These are phyloP conservation scores for Chamaetylas fuelleborni DNA, from an alignment of 2,113 vertebrate species.

Conservation along the genomic window DNA sequence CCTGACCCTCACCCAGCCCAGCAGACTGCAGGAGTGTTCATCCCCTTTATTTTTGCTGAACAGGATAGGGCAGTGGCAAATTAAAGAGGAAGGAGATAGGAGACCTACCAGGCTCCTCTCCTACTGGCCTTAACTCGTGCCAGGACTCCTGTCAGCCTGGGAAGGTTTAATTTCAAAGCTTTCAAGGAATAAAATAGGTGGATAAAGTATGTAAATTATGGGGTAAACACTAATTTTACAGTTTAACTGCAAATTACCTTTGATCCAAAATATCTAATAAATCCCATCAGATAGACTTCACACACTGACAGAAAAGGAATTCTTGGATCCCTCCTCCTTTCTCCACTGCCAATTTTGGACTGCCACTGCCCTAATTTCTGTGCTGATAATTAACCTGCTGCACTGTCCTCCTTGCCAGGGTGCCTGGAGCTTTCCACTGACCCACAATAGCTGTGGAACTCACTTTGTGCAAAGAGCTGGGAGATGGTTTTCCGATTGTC, in stretches of 20 bases:
- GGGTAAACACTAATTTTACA: not conserved
- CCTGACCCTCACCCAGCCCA: not conserved
- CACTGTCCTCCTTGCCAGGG: not conserved
- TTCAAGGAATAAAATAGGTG: not conserved
- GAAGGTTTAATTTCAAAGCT: not conserved
- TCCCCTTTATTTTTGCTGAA: not conserved
- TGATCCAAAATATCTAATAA: not conserved
- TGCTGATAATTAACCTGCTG: not conserved
- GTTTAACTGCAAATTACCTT: not conserved
- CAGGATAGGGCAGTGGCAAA: constrained; percentile 5
- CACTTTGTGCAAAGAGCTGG: constrained; percentile 94
- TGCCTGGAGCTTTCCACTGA: not conserved
- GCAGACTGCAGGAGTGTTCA: not conserved
- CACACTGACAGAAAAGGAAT: not conserved
- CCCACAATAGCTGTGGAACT: constrained; percentile 47
- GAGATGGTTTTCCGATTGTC: constrained; percentile 97
- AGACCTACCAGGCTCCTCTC: not conserved
- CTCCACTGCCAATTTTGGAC: not conserved
- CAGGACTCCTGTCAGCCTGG: not conserved
- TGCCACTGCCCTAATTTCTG: not conserved
- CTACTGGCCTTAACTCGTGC: not conserved
- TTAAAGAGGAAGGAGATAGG: not conserved
- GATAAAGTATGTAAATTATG: not conserved
- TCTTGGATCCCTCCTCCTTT: not conserved
- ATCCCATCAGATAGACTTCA: not conserved